phyloP scores from a whole-genome alignment of 2,888 invertebrate genomes.

The Aleiodes alternator region DNA sequence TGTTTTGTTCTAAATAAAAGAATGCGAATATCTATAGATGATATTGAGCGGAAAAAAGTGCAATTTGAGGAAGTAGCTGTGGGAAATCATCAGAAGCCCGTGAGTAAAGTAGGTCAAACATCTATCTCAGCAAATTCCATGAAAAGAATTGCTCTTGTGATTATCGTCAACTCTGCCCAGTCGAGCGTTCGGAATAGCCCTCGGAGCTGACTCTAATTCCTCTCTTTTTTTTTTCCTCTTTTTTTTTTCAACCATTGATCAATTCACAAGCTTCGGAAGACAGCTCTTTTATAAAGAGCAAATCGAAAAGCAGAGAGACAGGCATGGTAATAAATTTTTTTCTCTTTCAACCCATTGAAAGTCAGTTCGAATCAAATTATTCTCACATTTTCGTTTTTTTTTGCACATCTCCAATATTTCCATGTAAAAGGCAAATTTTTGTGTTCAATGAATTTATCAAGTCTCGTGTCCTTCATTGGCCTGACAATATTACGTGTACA shows the following conservation, averaged over 20 bases:
- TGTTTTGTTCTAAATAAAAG: too few relatives aligned
- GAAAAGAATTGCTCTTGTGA: conserved; percentile 39
- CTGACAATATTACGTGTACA: conserved; percentile 10
- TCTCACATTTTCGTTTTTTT: too few relatives aligned
- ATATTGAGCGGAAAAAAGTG: conserved; percentile 22
- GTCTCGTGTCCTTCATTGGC: conserved; percentile 28
- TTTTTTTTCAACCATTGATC: background rate
- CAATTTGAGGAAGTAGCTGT: conserved; percentile 28
- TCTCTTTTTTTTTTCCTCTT: background rate
- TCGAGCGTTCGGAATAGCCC: conserved; percentile 8
- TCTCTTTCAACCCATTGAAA: too few relatives aligned
- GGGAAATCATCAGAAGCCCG: conserved; percentile 29
- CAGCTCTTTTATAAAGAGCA: too few relatives aligned
- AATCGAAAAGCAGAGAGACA: too few relatives aligned
- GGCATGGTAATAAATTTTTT: too few relatives aligned
- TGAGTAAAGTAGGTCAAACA: conserved; percentile 40
- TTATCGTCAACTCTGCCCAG: conserved; percentile 38
- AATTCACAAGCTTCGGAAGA: background rate
- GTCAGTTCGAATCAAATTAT: too few relatives aligned
- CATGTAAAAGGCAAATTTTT: conserved; percentile 7
- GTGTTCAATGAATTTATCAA: background rate
- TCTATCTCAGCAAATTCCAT: conserved; percentile 33
- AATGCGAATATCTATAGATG: conserved; percentile 1
- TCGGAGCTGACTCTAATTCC: background rate
- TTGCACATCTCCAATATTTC: too few relatives aligned